Conservation (phyloP, 2,888 invertebrate species). For the Ophioninae sp. region DNA sequence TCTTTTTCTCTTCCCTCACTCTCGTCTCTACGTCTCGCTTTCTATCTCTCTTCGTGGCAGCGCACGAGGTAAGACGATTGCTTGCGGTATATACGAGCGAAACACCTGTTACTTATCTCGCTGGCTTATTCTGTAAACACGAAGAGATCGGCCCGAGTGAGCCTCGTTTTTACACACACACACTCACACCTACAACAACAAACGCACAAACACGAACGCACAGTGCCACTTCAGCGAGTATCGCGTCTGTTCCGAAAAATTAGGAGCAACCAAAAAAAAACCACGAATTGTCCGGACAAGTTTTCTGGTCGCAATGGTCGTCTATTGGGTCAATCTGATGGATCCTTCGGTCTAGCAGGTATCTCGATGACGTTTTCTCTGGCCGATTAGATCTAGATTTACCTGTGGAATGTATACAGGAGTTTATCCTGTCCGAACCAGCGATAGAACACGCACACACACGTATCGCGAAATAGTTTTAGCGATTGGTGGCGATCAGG, state of each 20-base stretch:
- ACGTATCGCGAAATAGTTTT: neutral
- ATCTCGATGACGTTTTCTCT: neutral
- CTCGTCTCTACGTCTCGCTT: neutral
- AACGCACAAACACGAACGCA: neutral
- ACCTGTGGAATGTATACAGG: neutral
- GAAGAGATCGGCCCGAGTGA: slow-evolving; percentile 43
- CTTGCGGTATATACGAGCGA: slow-evolving; percentile 62
- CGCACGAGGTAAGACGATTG: slow-evolving; percentile 53
- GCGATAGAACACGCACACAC: neutral
- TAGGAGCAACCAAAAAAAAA: neutral
- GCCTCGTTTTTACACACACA: slow-evolving; percentile 23
- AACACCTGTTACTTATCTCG: slow-evolving; percentile 63
- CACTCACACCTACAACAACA: slow-evolving; percentile 21
- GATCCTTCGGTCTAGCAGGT: neutral
- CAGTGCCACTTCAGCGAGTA: slow-evolving; percentile 7
- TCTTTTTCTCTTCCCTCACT: neutral
- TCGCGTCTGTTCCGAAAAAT: slow-evolving; percentile 17
- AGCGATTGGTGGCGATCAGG: slow-evolving; percentile 9
- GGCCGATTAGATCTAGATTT: neutral
- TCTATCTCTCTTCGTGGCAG: slow-evolving; percentile 40
- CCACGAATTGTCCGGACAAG: neutral
- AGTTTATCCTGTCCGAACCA: neutral
- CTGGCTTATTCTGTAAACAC: slow-evolving; percentile 61
- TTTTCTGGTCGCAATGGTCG: neutral
- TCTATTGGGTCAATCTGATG: neutral